These are phyloP conservation scores for Eupristina koningsbergeri DNA, from an alignment of 1,140 invertebrate genomes.

Conservation along the genomic window DNA sequence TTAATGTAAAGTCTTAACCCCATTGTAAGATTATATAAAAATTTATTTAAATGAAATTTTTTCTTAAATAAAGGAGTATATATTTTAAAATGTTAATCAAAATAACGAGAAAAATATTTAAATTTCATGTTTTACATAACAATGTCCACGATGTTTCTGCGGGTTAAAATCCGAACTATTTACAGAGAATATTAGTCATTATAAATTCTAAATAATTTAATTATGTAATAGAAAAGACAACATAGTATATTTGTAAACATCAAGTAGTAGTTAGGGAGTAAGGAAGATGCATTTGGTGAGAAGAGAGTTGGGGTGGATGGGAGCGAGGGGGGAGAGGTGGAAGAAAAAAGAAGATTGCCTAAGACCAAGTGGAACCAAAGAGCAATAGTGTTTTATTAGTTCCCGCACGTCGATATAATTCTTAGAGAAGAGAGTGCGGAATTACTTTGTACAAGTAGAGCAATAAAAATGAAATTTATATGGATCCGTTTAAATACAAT, in stretches of 20 bases:
- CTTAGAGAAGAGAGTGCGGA: slow-evolving; percentile 35
- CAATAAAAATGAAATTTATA: slow-evolving; percentile 49
- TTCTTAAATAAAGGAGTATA: too few relatives aligned
- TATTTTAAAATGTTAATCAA: too few relatives aligned
- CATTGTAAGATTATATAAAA: too few relatives aligned
- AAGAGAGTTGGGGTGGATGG: not conserved
- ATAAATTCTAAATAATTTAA: slow-evolving; percentile 18
- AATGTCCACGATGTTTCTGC: not conserved
- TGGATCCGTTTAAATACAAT: slow-evolving; percentile 41
- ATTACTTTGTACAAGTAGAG: slow-evolving; percentile 32
- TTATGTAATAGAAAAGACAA: not conserved
- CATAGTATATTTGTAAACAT: not conserved
- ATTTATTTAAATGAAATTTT: too few relatives aligned
- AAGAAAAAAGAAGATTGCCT: not conserved
- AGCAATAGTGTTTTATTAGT: slow-evolving; percentile 40
- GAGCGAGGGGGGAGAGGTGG: not conserved
- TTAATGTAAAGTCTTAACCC: too few relatives aligned
- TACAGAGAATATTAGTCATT: not conserved
- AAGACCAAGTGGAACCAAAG: slow-evolving; percentile 33
- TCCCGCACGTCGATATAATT: slow-evolving; percentile 35
- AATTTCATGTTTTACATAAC: too few relatives aligned
- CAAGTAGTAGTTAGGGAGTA: not conserved
- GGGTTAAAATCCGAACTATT: too few relatives aligned
- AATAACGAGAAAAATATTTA: too few relatives aligned
- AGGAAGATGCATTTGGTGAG: not conserved